Percentiles rank a stretch among this genome's conserved stretches.
Evolutionary conservation across 2,888 invertebrate genomes (phyloP).

Genomic region (Nephrotoma guestfalica): DNA sequence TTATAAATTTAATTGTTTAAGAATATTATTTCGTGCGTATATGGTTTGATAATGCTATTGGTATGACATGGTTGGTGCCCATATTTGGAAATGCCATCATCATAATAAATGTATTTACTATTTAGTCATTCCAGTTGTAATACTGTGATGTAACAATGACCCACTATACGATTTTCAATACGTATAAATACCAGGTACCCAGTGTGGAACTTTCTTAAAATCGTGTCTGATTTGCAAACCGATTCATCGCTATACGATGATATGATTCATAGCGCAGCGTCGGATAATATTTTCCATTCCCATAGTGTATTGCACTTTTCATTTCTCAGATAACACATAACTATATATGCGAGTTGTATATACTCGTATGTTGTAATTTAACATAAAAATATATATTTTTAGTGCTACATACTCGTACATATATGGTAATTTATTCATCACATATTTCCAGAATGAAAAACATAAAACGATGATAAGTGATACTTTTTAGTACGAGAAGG

Average conservation of each 20-base stretch:
- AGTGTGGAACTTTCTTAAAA: background rate
- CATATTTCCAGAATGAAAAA: background rate
- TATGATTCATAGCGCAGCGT: background rate
- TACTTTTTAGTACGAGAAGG: background rate
- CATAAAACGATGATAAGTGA: background rate
- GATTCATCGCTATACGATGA: background rate
- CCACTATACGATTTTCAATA: background rate
- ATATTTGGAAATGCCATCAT: too few relatives aligned
- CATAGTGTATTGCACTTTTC: background rate
- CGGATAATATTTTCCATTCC: background rate
- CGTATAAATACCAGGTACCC: background rate
- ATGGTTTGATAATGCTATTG: too few relatives aligned
- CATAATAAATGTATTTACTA: too few relatives aligned
- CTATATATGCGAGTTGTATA: background rate
- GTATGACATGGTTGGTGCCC: too few relatives aligned
- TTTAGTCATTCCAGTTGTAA: background rate
- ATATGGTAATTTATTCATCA: background rate
- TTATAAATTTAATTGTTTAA: background rate
- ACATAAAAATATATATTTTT: background rate
- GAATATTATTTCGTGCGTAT: background rate
- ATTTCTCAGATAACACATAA: background rate
- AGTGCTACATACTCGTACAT: background rate
- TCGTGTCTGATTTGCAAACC: background rate
- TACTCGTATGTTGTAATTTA: background rate
- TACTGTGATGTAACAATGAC: background rate